Percentiles rank a stretch among this genome's conserved stretches.
Evolutionary conservation across 2,113 vertebrate genomes (phyloP).

Genomic region (Tragelaphus strepsiceros): DNA sequence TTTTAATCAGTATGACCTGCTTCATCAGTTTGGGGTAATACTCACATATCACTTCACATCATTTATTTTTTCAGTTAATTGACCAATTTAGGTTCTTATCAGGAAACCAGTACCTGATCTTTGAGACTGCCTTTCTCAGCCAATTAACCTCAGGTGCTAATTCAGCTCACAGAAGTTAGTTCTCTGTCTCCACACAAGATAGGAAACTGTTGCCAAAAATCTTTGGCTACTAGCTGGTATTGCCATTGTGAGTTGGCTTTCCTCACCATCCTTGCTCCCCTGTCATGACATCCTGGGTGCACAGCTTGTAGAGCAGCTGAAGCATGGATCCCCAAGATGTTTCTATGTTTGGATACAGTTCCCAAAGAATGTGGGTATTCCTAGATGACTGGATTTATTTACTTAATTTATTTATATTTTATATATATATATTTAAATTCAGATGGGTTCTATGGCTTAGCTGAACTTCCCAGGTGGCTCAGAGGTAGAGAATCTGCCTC

Average conservation of each 20-base stretch:
- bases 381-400: background rate
- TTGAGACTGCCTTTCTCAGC: background rate
- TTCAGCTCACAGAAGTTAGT: background rate
- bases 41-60: background rate
- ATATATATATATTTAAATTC: background rate
- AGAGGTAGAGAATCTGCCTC: background rate
- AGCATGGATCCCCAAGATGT: background rate
- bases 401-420: background rate
- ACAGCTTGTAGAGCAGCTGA: background rate
- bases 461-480: background rate
- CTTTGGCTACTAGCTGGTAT: background rate
- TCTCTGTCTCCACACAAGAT: background rate
- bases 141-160: background rate
- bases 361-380: background rate
- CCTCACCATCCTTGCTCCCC: background rate
- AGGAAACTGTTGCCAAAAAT: background rate
- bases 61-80: slow-evolving; percentile 16
- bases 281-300: background rate
- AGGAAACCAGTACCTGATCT: background rate
- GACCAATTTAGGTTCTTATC: background rate
- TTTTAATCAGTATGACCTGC: background rate
- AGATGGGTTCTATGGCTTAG: background rate
- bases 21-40: background rate
- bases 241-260: background rate
- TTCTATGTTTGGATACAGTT: background rate